Base-by-base conservation (phyloP, 2,797 vertebrate species). In the Rhinichthys osculus region DNA sequence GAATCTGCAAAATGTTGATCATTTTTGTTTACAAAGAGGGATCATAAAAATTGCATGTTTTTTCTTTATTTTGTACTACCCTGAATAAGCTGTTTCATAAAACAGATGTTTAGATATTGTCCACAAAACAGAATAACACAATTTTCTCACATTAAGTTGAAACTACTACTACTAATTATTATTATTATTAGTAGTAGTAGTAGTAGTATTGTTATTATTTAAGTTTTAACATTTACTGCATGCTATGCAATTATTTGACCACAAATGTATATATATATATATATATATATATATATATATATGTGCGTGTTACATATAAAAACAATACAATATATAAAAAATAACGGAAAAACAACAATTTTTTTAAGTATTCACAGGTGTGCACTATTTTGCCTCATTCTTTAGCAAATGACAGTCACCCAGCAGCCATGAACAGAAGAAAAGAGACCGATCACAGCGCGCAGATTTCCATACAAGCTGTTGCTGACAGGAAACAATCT, bases 351-450 rank as follows among this genome's bases (percentile, higher is more conserved):
- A 27, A 27, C 27, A 27, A 27, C 27, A 27, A 27, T 27, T 27
- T 27, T 27, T 27, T 27, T 1, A 27, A 66, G n/a, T 44, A 80
- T 19, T 80, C 27, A 70, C 1, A 66, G 78, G 78, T 44, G 62
- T 77, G 30, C 38, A 40, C 2, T 3, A 17, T 27, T 40, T 72
- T 83, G 23, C 11, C 66, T 62, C 16, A 81, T 30, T 35, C 42
- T 19, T 74, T 33, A 85, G 40, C 62, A 40, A 82, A 84, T 17
- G 77, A 87, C 35, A 73, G 67, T 70, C 50, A 86, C 7, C 50
- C 82, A 82, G 42, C 70, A 70, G 23, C 21, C n/a, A 82, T 66
- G 30, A 76, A 13, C 47, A 81, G 35, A 35, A 81, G 23, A 81
- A 89, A 86, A 81, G 74, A 79, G 4, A 23, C 4, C 2, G 19